phyloP scores from a whole-genome alignment of 2,797 vertebrate genomes.

The Gambelia wislizenii region DNA sequence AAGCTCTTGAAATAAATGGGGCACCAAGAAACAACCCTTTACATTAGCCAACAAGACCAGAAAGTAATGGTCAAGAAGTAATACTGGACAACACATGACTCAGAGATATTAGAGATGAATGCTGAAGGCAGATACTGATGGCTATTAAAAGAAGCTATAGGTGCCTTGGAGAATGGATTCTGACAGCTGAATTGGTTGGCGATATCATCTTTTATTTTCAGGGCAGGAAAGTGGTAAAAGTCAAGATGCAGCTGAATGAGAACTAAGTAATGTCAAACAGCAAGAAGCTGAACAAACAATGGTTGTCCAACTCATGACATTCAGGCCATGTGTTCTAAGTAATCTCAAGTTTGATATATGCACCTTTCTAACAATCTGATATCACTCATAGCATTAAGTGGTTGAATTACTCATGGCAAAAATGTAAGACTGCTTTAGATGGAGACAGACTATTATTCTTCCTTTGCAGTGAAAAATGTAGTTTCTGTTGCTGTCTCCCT shows the following conservation, averaged over 20 bases:
- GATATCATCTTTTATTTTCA: conserved; percentile 19
- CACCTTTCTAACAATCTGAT: neutral
- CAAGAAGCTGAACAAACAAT: conserved; percentile 31
- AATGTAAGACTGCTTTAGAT: neutral
- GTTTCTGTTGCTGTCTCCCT: neutral
- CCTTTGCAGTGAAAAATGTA: neutral
- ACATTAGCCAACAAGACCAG: neutral
- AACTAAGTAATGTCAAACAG: conserved; percentile 7
- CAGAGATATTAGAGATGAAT: neutral
- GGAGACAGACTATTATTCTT: neutral
- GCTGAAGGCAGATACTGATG: neutral
- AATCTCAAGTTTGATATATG: conserved; percentile 12
- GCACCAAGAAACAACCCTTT: neutral
- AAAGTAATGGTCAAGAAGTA: conserved; percentile 11
- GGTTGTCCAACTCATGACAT: conserved; percentile 9
- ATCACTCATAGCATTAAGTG: conserved; percentile 15
- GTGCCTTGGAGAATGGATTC: conserved; percentile 11
- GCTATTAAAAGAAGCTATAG: neutral
- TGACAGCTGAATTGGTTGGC: conserved; percentile 10
- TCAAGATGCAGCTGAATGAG: conserved; percentile 11
- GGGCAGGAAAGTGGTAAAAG: conserved; percentile 5
- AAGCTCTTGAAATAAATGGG: neutral
- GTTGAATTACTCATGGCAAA: conserved; percentile 4
- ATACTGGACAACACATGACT: neutral
- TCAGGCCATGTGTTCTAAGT: conserved; percentile 3